Percentiles rank a stretch among this genome's conserved stretches.
These are phyloP conservation scores for Stegophylla sp. DNA, from an alignment of 2,888 invertebrate genomes.

Conservation along the genomic window DNA sequence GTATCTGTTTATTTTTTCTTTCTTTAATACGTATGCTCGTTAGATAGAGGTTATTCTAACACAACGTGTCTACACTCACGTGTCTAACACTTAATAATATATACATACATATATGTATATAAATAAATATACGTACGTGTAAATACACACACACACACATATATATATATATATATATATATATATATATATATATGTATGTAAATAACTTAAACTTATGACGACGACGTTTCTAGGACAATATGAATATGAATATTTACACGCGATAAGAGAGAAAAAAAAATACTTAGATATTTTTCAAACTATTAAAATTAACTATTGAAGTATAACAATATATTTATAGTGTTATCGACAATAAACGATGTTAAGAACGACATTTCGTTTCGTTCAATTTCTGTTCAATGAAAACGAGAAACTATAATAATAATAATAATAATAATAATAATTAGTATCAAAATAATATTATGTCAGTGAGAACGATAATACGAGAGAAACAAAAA, in stretches of 20 bases:
- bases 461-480: background rate
- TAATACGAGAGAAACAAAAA: background rate
- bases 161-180: background rate
- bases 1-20: no score
- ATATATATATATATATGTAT: background rate
- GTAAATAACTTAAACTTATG: slow-evolving; percentile 2
- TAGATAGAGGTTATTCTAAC: slow-evolving; percentile 58
- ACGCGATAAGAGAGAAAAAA: background rate
- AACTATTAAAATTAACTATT: background rate
- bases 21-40: slow-evolving; percentile 23
- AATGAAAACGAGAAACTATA: background rate
- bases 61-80: background rate
- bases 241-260: slow-evolving; percentile 37
- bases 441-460: background rate
- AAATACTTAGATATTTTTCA: background rate
- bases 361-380: background rate
- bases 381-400: background rate
- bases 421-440: background rate
- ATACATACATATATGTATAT: background rate
- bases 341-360: background rate
- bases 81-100: background rate
- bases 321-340: background rate
- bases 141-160: no score
- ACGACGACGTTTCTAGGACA: slow-evolving; percentile 2
- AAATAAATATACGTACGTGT: background rate